Evolutionary conservation across 2,113 vertebrate species (phyloP).

Genomic region (Dipodomys stephensi): DNA sequence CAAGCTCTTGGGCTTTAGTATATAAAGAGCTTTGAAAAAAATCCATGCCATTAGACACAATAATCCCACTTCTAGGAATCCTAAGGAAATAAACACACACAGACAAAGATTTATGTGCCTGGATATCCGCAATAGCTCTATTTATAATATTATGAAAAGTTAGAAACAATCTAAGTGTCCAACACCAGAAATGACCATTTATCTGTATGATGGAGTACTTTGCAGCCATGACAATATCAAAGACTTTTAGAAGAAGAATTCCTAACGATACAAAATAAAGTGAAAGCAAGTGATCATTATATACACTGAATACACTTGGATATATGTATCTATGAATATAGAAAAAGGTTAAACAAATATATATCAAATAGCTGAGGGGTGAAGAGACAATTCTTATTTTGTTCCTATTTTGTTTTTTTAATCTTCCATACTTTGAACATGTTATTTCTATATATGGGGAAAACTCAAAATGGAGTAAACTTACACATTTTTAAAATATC

Average conservation of each 20-base stretch:
- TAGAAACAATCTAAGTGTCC: conserved; percentile 43
- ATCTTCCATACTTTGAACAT: neutral
- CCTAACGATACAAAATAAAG: conserved; percentile 36
- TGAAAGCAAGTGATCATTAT: neutral
- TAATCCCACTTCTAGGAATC: conserved; percentile 76
- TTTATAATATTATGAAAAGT: conserved; percentile 70
- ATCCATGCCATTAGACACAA: conserved; percentile 65
- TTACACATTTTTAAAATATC: neutral
- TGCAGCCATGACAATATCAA: conserved; percentile 22
- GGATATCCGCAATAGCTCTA: conserved; percentile 56
- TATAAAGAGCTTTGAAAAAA: conserved; percentile 61
- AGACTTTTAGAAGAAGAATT: conserved; percentile 4
- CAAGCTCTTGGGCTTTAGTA: conserved; percentile 54
- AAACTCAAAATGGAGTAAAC: too few relatives aligned
- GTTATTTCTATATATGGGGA: neutral
- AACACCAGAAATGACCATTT: conserved; percentile 47
- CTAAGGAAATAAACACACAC: conserved; percentile 73
- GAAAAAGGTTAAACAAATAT: neutral
- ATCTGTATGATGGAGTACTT: conserved; percentile 41
- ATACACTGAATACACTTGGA: neutral
- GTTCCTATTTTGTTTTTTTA: neutral
- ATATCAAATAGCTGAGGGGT: neutral
- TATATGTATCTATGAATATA: neutral
- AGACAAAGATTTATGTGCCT: conserved; percentile 70
- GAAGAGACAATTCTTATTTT: neutral